Base-by-base conservation (phyloP, 2,888 invertebrate genomes). In the Aphodius granarius region DNA sequence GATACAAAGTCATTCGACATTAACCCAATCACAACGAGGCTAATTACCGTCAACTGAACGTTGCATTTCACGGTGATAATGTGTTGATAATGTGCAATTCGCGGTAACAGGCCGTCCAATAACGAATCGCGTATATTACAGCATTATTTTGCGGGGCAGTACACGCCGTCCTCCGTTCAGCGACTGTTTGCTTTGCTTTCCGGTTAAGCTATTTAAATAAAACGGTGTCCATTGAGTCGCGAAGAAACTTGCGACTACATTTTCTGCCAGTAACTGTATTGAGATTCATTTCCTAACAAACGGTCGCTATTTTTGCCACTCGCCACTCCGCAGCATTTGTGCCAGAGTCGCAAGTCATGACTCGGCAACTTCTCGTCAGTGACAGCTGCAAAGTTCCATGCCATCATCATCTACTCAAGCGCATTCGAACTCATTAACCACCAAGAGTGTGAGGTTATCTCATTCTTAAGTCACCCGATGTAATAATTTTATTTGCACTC, bases 361-460 rank as follows among this genome's bases (percentile, higher is more conserved):
- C 72, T 16, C 23, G 19, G 72, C 23, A 16, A 62, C 62, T 19
- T 72, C 63, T 72, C 62, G 43, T 18, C 72, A 18, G 43, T 72
- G 72, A 72, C 72, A 72, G 72, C 21, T 62, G 68, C 18, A 13
- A 6, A 23, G 18, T 72, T 18, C 18, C 63, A 15, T 66, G 15
- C 17, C n/a, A 63, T 63, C 43, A 72, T 72, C 63, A 22, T 4
- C 62, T 63, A 62, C 72, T 72, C 63, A 72, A 72, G 72, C 72
- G 63, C 63, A 72, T 72, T 72, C 19, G 72, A 72, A 72, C 72
- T 72, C 72, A 72, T 72, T 72, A 72, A 72, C 72, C 72, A 72
- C 72, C 72, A 72, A 72, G n/a, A n/a, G 72, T 72, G 72, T 43
- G 72, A 72, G 20, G 43, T 72, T 63, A 63, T 43, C 63, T 17